Evolutionary conservation across 92 coral and sea anemone genomes (phyloP).

Genomic region (Zoanthus sociatus): DNA sequence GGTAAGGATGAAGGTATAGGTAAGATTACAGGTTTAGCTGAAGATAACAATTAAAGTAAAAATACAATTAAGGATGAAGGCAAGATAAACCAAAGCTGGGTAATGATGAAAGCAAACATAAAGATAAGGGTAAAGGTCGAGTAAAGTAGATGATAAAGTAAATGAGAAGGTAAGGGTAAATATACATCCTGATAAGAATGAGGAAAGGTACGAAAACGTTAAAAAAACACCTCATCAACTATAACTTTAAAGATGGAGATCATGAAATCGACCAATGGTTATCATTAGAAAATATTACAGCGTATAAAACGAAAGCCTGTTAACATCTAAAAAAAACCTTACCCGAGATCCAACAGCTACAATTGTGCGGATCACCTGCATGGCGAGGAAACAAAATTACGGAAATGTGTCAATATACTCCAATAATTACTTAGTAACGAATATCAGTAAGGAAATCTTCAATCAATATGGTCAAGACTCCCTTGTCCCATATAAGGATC

Average conservation of each 20-base stretch:
- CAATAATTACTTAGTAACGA: too few species aligned
- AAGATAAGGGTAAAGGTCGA: neutral
- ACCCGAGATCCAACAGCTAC: slow-evolving; percentile 77
- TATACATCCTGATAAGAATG: neutral
- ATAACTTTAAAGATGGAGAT: too few species aligned
- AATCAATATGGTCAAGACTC: too few species aligned
- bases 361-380: slow-evolving; percentile 71
- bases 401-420: too few species aligned
- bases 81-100: too few species aligned
- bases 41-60: neutral
- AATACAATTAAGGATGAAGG: neutral
- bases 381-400: neutral
- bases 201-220: neutral
- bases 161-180: neutral
- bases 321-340: neutral
- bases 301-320: neutral
- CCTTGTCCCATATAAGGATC: too few species aligned
- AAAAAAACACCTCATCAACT: too few species aligned
- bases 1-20: slow-evolving; percentile 21
- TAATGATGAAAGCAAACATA: neutral
- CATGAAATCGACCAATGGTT: too few species aligned
- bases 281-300: too few species aligned
- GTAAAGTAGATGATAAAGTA: neutral
- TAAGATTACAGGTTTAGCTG: neutral
- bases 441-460: too few species aligned